These are phyloP conservation scores for Conomelus anceps DNA, from an alignment of 2,888 invertebrate species.

Conservation along the genomic window DNA sequence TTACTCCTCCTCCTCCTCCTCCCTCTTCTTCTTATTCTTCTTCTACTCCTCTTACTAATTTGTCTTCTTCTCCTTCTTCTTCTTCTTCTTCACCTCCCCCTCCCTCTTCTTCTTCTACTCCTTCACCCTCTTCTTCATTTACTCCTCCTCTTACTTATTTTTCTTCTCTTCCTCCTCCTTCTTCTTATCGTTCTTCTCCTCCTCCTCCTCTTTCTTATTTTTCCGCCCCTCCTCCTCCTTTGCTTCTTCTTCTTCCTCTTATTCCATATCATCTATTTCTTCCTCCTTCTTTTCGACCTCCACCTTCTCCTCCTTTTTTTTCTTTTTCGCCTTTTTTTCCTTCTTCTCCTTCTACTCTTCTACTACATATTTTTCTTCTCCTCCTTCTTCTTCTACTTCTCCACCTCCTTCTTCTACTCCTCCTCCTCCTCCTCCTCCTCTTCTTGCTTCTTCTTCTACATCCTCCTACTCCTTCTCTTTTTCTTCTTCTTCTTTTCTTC, in stretches of 20 bases:
- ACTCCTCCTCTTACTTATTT: background rate
- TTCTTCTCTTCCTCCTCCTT: too few species aligned
- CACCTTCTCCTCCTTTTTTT: too few species aligned
- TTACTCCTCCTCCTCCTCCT: background rate
- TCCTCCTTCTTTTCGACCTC: too few species aligned
- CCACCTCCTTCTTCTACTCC: background rate
- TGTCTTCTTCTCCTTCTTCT: background rate
- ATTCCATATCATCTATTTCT: too few species aligned
- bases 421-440: background rate
- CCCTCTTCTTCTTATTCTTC: background rate
- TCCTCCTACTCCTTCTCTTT: background rate
- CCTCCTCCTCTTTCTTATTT: too few species aligned
- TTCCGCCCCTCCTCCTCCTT: too few species aligned
- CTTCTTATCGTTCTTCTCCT: too few species aligned
- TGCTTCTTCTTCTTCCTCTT: too few species aligned
- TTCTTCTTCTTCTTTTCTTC: background rate
- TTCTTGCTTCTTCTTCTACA: too few species aligned
- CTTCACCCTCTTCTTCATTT: background rate
- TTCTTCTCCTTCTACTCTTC: too few species aligned
- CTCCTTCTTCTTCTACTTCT: background rate
- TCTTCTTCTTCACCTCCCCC: background rate
- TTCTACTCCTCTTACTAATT: background rate
- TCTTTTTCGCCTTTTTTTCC: too few species aligned
- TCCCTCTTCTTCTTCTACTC: background rate
- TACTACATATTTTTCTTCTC: too few species aligned